Percentiles rank a stretch among this genome's conserved stretches.
Evolutionary conservation across 2,797 vertebrate genomes (phyloP).

Genomic region (Lophotriccus pileatus): DNA sequence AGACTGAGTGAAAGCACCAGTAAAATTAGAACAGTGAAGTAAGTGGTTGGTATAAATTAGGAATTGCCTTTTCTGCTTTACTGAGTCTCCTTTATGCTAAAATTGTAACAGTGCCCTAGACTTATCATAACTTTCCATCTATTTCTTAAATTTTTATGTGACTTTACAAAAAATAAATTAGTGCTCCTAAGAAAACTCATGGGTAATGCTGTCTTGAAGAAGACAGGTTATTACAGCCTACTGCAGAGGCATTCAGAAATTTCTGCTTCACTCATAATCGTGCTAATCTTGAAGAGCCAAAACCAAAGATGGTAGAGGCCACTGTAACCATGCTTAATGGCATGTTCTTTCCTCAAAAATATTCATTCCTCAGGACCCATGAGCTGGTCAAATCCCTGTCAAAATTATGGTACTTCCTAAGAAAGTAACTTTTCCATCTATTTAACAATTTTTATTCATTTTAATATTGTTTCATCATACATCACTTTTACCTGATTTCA

Average conservation of each 20-base stretch:
- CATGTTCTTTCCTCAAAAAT: not conserved
- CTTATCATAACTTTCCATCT: not conserved
- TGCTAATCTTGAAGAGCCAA: not conserved
- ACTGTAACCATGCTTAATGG: not conserved
- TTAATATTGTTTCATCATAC: not conserved
- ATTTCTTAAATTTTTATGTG: not conserved
- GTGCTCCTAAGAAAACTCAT: not conserved
- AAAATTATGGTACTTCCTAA: not conserved
- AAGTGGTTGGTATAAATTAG: not conserved
- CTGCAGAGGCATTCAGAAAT: not conserved
- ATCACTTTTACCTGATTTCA: not conserved
- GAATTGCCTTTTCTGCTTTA: not conserved
- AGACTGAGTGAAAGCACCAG: not conserved
- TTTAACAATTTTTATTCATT: not conserved
- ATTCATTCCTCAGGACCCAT: rapidly evolving
- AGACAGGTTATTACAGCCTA: not conserved
- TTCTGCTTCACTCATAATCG: not conserved
- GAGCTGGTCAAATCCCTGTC: not conserved
- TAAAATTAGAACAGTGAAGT: not conserved
- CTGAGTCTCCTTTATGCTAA: not conserved
- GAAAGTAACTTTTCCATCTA: not conserved
- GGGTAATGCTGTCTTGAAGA: not conserved
- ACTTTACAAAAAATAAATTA: not conserved
- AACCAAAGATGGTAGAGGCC: not conserved
- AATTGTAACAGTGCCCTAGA: not conserved